phyloP scores from a whole-genome alignment of 2,113 vertebrate genomes.

The Chiloscyllium plagiosum region DNA sequence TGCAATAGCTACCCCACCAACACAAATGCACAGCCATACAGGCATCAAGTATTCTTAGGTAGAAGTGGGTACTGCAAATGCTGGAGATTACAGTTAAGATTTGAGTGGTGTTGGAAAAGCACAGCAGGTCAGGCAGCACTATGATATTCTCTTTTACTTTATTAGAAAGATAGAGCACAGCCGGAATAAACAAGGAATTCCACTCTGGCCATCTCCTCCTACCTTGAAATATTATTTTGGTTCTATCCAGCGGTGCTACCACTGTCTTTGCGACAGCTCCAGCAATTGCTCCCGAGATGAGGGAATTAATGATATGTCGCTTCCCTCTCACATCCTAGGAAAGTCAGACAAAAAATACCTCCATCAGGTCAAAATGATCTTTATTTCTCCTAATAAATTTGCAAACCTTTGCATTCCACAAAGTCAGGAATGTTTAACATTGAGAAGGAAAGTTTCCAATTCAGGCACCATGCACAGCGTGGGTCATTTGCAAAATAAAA shows the following conservation, averaged over 20 bases:
- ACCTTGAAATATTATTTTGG: conserved; percentile 99
- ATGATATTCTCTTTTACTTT: background rate
- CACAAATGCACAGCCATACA: background rate
- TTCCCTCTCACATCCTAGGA: conserved; percentile 63
- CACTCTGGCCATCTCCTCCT: conserved; percentile 35
- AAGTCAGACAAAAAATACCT: conserved; percentile 19
- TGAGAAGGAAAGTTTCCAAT: background rate
- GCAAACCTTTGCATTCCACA: background rate
- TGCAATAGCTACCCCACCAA: background rate
- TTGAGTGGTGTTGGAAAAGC: too few species aligned
- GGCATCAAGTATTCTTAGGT: background rate
- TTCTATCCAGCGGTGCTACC: conserved; percentile 89
- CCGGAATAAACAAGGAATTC: background rate
- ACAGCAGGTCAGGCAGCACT: background rate
- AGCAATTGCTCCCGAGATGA: conserved; percentile 83
- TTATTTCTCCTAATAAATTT: background rate
- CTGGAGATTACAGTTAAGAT: too few species aligned
- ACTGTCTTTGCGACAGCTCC: conserved; percentile 92
- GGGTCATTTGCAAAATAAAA: background rate
- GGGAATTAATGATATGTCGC: conserved; percentile 69
- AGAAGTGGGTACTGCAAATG: too few species aligned
- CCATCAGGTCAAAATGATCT: conserved; percentile 16
- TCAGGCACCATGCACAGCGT: background rate
- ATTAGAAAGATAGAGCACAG: background rate
- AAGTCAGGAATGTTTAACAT: background rate